Conservation (phyloP, 2,113 vertebrate species). For the Synchiropus splendidus region DNA sequence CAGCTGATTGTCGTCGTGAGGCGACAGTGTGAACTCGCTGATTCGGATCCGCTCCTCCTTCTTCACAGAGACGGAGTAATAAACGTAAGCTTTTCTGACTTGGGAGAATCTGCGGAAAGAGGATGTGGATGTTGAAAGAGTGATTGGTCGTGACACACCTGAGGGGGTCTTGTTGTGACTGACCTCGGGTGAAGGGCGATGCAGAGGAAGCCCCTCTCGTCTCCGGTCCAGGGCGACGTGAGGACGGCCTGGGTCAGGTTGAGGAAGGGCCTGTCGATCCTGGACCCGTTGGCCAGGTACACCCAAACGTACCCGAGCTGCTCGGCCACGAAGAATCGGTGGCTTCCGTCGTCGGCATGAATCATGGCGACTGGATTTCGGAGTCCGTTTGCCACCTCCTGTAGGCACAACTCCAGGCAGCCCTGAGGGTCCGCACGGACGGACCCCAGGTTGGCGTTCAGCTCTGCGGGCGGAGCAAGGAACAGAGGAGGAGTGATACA, state of each 20-base stretch:
- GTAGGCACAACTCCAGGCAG: constrained; percentile 71
- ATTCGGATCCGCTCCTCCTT: constrained; percentile 70
- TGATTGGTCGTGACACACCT: not conserved
- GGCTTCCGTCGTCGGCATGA: constrained; percentile 70
- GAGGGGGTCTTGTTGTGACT: not conserved
- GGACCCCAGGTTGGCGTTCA: constrained; percentile 65
- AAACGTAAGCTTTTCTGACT: constrained; percentile 71
- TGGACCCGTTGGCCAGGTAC: constrained; percentile 68
- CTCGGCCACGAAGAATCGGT: constrained; percentile 75
- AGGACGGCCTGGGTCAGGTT: constrained; percentile 70
- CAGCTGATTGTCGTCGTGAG: constrained; percentile 62
- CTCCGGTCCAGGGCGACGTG: constrained; percentile 72
- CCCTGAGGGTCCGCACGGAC: constrained; percentile 61
- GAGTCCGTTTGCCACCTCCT: constrained; percentile 71
- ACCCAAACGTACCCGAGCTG: constrained; percentile 75
- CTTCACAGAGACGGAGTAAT: constrained; percentile 70
- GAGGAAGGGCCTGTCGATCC: constrained; percentile 72
- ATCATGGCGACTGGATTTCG: constrained; percentile 76
- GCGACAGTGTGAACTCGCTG: constrained; percentile 68
- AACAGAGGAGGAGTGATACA: not conserved
- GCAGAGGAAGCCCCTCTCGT: constrained; percentile 75
- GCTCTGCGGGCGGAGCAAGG: constrained; percentile 26
- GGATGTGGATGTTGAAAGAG: not conserved
- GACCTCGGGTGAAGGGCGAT: constrained; percentile 69
- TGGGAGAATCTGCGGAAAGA: constrained; percentile 37